Evolutionary conservation across 2,888 invertebrate species (phyloP).

Genomic region (Anticlea derivata): DNA sequence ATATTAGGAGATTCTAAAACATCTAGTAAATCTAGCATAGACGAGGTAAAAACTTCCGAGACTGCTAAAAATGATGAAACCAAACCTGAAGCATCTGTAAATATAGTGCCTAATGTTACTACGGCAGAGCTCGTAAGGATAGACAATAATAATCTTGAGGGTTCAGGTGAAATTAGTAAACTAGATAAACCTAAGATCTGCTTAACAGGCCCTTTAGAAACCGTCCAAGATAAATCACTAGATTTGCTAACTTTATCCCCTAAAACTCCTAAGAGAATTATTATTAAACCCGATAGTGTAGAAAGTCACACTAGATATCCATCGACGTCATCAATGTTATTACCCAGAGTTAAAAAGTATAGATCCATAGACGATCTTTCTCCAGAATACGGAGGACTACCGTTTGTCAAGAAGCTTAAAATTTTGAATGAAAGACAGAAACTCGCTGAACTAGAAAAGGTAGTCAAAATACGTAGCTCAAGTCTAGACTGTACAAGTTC

Average conservation of each 20-base stretch:
- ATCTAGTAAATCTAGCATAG: conserved; percentile 65
- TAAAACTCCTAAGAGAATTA: conserved; percentile 66
- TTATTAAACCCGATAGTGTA: conserved; percentile 55
- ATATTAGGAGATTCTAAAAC: conserved; percentile 82
- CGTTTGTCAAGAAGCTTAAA: conserved; percentile 94
- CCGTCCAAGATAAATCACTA: conserved; percentile 75
- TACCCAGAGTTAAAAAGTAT: conserved; percentile 86
- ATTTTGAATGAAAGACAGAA: conserved; percentile 95
- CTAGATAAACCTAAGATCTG: conserved; percentile 71
- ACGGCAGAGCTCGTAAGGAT: conserved; percentile 78
- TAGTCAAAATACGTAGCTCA: conserved; percentile 90
- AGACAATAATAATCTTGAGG: conserved; percentile 76
- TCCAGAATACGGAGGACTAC: conserved; percentile 93
- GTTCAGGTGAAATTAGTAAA: conserved; percentile 62
- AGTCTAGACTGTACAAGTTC: conserved; percentile 89
- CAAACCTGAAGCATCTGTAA: conserved; percentile 55
- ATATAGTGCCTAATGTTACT: conserved; percentile 69
- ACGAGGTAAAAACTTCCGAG: conserved; percentile 60
- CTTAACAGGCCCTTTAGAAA: conserved; percentile 72
- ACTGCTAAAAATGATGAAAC: conserved; percentile 47
- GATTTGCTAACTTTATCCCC: conserved; percentile 74
- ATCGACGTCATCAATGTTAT: conserved; percentile 54
- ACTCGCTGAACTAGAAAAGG: conserved; percentile 91
- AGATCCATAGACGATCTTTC: conserved; percentile 93
- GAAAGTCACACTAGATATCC: conserved; percentile 21